Conservation (phyloP, 1,140 invertebrate species). For the Copidosoma floridanum region DNA sequence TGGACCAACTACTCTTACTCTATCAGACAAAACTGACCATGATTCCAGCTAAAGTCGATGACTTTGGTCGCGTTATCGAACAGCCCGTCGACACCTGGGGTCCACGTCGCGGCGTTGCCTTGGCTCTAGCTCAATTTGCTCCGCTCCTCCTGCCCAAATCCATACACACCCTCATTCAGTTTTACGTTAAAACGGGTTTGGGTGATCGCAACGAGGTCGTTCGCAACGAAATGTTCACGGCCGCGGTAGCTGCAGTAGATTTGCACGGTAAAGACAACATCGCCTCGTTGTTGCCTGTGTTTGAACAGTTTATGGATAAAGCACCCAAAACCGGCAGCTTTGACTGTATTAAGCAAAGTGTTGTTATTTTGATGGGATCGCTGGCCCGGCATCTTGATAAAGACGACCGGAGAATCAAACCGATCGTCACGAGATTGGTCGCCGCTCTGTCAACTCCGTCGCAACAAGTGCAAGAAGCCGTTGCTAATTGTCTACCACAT, state of each 20-base stretch:
- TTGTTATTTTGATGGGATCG: conserved; percentile 96
- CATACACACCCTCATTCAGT: conserved; percentile 71
- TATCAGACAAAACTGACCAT: conserved; percentile 78
- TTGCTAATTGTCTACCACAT: conserved; percentile 93
- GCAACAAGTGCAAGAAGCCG: conserved; percentile 96
- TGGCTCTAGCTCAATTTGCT: conserved; percentile 75
- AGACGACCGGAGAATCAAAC: conserved; percentile 82
- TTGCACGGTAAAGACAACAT: conserved; percentile 81
- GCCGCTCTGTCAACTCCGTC: conserved; percentile 93
- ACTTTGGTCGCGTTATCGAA: conserved; percentile 85
- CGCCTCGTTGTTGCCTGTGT: conserved; percentile 74
- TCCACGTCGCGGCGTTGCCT: conserved; percentile 81
- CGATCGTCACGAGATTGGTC: conserved; percentile 89
- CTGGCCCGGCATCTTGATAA: conserved; percentile 92
- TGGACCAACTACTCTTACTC: conserved; percentile 68
- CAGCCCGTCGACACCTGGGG: conserved; percentile 87
- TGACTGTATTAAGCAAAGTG: conserved; percentile 91
- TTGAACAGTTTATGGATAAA: conserved; percentile 87
- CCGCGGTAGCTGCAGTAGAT: conserved; percentile 88
- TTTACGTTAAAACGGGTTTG: conserved; percentile 85
- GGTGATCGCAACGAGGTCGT: conserved; percentile 83
- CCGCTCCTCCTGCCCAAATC: conserved; percentile 66
- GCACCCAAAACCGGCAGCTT: conserved; percentile 86
- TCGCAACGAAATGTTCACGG: conserved; percentile 85
- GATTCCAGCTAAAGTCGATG: conserved; percentile 83